Conservation (phyloP, 2,113 vertebrate species). For the Nothobranchius furzeri region DNA sequence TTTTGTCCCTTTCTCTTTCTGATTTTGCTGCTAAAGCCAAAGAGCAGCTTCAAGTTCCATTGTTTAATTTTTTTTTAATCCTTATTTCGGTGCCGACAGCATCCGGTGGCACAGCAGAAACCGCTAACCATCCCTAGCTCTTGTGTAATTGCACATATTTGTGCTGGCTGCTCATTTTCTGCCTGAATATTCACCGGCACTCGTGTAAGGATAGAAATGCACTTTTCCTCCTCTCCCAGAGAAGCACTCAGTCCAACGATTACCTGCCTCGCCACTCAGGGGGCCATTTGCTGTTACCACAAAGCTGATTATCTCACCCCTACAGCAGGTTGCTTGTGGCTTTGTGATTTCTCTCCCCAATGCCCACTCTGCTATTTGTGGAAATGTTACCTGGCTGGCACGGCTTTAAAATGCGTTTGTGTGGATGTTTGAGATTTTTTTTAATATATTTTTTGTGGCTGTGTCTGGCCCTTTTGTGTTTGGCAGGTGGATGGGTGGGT, state of each 20-base stretch:
- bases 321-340: slow-evolving; percentile 65
- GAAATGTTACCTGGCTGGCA: slow-evolving; percentile 71
- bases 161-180: slow-evolving; percentile 35
- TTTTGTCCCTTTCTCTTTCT: slow-evolving; percentile 3
- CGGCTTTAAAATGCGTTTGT: slow-evolving; percentile 60
- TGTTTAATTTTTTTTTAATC: background rate
- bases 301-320: slow-evolving; percentile 73
- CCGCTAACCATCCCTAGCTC: background rate
- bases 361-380: slow-evolving; percentile 76
- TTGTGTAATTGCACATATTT: slow-evolving; percentile 28
- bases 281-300: slow-evolving; percentile 71
- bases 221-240: slow-evolving; percentile 54
- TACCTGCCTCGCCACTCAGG: slow-evolving; percentile 72
- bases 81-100: slow-evolving; percentile 11
- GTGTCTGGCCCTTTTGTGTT: slow-evolving; percentile 29
- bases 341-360: slow-evolving; percentile 73
- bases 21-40: background rate
- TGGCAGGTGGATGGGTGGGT: slow-evolving; percentile 61
- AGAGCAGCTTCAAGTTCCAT: background rate
- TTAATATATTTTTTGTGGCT: slow-evolving; percentile 44
- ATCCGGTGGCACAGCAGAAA: background rate
- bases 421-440: slow-evolving; percentile 42
- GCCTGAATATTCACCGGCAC: slow-evolving; percentile 45
- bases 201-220: slow-evolving; percentile 43
- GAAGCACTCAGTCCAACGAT: slow-evolving; percentile 64